Conservation (phyloP, 2,888 invertebrate genomes). For the Odontocolon sp. region DNA sequence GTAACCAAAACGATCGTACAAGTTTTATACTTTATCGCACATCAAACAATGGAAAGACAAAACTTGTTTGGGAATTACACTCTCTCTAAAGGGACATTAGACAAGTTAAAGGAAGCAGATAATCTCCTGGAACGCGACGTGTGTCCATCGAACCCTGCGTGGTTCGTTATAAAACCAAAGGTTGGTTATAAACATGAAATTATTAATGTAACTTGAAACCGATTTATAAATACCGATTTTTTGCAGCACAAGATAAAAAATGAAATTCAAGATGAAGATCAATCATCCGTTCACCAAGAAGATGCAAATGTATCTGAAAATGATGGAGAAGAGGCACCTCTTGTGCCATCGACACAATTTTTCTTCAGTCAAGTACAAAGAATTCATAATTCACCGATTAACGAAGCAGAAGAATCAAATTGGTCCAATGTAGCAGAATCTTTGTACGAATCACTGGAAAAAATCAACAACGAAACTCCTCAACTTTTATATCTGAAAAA, state of each 20-base stretch:
- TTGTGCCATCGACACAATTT: slow-evolving; percentile 36
- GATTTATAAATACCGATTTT: background rate
- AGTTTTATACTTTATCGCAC: background rate
- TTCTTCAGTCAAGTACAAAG: slow-evolving; percentile 61
- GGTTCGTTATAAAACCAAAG: slow-evolving; percentile 57
- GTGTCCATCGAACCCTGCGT: slow-evolving; percentile 50
- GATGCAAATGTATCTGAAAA: background rate
- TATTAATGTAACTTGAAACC: too few species aligned
- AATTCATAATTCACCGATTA: background rate
- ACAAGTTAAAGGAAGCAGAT: slow-evolving; percentile 59
- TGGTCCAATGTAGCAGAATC: slow-evolving; percentile 65
- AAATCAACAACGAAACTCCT: slow-evolving; percentile 62
- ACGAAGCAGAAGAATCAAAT: background rate
- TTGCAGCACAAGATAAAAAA: background rate
- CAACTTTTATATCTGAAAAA: slow-evolving; percentile 65
- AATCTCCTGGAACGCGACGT: slow-evolving; percentile 51
- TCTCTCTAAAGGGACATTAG: slow-evolving; percentile 58
- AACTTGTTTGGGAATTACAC: slow-evolving; percentile 61
- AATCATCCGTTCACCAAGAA: background rate
- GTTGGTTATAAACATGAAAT: slow-evolving; percentile 14
- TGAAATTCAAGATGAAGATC: background rate
- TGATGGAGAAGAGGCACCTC: background rate
- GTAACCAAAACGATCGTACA: background rate
- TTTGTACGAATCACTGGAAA: slow-evolving; percentile 68
- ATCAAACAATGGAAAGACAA: slow-evolving; percentile 33